Evolutionary conservation across 2,888 invertebrate species (phyloP).

Genomic region (Drosophila trichaetosa): DNA sequence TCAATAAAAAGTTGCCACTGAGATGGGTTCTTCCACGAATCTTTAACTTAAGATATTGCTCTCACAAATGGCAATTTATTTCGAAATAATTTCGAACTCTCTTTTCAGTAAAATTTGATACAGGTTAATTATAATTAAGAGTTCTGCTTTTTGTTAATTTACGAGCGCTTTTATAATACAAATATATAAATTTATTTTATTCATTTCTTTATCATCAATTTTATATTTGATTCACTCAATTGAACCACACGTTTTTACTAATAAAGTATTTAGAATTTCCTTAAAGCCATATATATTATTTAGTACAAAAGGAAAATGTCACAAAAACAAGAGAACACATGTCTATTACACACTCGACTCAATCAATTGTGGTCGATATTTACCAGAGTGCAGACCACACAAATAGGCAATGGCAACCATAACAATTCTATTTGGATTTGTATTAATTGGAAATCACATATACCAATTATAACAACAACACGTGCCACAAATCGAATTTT

Average conservation of each 20-base stretch:
- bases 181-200: neutral
- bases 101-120: neutral
- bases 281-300: neutral
- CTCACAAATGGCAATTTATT: neutral
- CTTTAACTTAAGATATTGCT: neutral
- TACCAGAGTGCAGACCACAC: slow-evolving; percentile 31
- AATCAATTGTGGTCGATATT: slow-evolving; percentile 46
- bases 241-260: neutral
- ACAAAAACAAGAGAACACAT: slow-evolving; percentile 10
- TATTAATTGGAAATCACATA: slow-evolving; percentile 61
- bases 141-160: neutral
- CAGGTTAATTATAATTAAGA: neutral
- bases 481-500: slow-evolving; percentile 37
- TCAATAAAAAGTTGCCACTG: neutral
- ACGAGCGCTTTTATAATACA: neutral
- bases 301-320: neutral
- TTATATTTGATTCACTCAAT: neutral
- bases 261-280: neutral
- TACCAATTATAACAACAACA: slow-evolving; percentile 47
- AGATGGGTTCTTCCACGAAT: neutral
- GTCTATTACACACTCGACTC: slow-evolving; percentile 3
- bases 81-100: neutral
- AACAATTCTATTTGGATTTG: slow-evolving; percentile 40
- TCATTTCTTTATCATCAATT: neutral
- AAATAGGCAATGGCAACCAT: slow-evolving; percentile 21